Conservation (phyloP, 2,888 invertebrate species). For the Drosophila fungiperda region DNA sequence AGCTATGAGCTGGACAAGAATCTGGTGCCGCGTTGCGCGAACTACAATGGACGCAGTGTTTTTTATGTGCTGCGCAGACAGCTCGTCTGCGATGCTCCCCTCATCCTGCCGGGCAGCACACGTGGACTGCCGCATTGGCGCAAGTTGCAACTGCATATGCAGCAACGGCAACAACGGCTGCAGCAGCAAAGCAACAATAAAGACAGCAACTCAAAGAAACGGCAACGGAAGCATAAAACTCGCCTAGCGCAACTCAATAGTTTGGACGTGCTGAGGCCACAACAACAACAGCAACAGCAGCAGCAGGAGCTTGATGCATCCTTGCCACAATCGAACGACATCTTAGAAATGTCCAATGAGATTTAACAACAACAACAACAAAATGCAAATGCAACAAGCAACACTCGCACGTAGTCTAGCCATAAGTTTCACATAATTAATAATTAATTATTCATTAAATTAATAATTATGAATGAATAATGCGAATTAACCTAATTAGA, state of each 20-base stretch:
- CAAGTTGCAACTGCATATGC: conserved; percentile 43
- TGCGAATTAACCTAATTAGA: conserved; percentile 20
- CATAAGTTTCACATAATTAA: conserved; percentile 33
- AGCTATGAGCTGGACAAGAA: conserved; percentile 87
- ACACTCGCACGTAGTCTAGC: conserved; percentile 30
- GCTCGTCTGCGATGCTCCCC: conserved; percentile 84
- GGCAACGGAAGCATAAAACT: conserved; percentile 29
- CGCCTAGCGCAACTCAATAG: conserved; percentile 57
- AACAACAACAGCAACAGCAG: conserved; percentile 18
- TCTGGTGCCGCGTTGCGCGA: conserved; percentile 88
- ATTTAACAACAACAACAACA: conserved; percentile 32
- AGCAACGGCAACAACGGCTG: conserved; percentile 32
- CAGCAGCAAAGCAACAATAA: background rate
- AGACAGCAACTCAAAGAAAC: conserved; percentile 22
- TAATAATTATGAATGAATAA: conserved; percentile 13
- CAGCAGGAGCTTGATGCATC: conserved; percentile 4
- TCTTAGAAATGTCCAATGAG: conserved; percentile 52
- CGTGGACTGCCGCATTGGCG: conserved; percentile 60
- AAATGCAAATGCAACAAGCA: background rate
- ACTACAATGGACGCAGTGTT: conserved; percentile 87
- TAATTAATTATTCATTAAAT: conserved; percentile 6
- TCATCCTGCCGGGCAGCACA: conserved; percentile 34
- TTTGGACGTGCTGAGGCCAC: conserved; percentile 48
- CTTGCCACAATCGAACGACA: conserved; percentile 2
- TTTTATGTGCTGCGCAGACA: conserved; percentile 88